These are phyloP conservation scores for Diphyllodes magnificus DNA, from an alignment of 2,113 vertebrate genomes.

Conservation along the genomic window DNA sequence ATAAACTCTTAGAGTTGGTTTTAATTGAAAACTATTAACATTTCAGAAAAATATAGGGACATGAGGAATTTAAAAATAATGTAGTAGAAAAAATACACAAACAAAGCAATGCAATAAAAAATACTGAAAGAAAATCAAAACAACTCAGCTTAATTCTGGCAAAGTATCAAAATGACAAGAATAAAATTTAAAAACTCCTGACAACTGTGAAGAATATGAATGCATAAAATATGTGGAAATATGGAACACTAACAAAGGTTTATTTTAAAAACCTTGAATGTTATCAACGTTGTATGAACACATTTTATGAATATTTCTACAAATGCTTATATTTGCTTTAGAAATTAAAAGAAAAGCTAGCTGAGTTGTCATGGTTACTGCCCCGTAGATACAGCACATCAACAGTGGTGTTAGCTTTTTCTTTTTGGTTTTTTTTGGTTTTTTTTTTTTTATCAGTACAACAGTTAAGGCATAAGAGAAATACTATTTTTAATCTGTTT, in stretches of 20 bases:
- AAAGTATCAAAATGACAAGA: conserved; percentile 25
- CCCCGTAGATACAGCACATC: not conserved
- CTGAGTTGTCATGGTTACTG: conserved; percentile 9
- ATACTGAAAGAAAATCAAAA: conserved; percentile 8
- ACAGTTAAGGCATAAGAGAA: not conserved
- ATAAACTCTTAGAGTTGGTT: conserved; percentile 14
- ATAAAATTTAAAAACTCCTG: conserved; percentile 5
- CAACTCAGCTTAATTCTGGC: not conserved
- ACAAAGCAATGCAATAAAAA: not conserved
- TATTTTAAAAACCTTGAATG: not conserved
- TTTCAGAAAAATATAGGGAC: not conserved
- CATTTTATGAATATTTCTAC: not conserved
- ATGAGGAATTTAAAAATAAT: not conserved
- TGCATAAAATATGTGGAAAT: conserved; percentile 22
- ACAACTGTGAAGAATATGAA: conserved; percentile 1
- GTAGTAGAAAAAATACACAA: not conserved
- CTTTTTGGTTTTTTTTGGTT: not conserved
- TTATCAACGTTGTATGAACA: not conserved
- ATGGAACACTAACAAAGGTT: not conserved
- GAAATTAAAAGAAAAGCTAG: not conserved
- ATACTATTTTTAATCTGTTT: not conserved
- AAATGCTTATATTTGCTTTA: conserved; percentile 21
- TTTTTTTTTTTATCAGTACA: not conserved
- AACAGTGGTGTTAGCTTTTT: not conserved
- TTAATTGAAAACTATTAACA: conserved; percentile 42